Evolutionary conservation across 1,140 invertebrate species (phyloP).

Genomic region (Amyelois transitella): DNA sequence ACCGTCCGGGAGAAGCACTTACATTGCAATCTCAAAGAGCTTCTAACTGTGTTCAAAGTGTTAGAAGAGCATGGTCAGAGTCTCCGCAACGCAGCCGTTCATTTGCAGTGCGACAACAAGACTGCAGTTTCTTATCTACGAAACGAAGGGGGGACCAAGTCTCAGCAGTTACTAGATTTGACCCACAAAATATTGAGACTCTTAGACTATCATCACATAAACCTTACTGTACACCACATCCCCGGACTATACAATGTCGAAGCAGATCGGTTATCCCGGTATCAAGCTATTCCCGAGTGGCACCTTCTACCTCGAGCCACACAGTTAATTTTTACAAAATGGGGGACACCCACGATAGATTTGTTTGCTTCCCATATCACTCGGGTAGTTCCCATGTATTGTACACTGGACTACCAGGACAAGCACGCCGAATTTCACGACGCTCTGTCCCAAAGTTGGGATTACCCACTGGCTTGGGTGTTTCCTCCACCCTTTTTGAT

Average conservation of each 20-base stretch:
- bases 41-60: background rate
- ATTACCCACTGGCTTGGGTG: conserved; percentile 27
- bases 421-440: conserved; percentile 19
- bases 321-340: conserved; percentile 5
- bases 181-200: conserved; percentile 1
- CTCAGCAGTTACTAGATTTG: background rate
- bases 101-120: background rate
- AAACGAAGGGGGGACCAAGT: background rate
- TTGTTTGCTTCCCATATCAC: background rate
- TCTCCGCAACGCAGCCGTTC: background rate
- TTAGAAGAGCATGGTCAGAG: background rate
- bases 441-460: conserved; percentile 30
- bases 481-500: conserved; percentile 35
- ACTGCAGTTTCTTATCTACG: background rate
- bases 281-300: conserved; percentile 12
- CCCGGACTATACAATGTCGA: conserved; percentile 18
- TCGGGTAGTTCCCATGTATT: background rate
- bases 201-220: conserved; percentile 9
- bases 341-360: background rate
- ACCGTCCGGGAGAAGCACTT: background rate
- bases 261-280: conserved; percentile 13
- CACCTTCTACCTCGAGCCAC: conserved; percentile 12
- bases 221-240: conserved; percentile 10
- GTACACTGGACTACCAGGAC: background rate
- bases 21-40: background rate